Percentiles rank a stretch among this genome's conserved stretches.
Evolutionary conservation across 2,888 invertebrate genomes (phyloP).

Genomic region (Heliconius hortense): DNA sequence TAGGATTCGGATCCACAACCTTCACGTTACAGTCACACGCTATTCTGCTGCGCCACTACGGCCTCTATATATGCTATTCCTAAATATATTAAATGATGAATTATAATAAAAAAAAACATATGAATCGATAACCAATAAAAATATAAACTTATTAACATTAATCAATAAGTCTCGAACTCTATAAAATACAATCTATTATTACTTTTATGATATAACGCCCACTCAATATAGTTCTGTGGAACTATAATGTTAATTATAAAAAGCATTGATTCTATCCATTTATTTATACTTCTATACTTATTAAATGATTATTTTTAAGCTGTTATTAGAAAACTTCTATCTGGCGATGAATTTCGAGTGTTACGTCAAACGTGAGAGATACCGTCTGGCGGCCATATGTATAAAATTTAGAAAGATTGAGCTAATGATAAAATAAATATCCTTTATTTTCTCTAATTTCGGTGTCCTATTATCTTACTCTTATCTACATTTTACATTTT

Average conservation of each 20-base stretch:
- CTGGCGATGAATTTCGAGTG: conserved; percentile 32
- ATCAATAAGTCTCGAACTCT: not conserved
- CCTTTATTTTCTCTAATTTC: conserved; percentile 23
- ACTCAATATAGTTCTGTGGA: conserved; percentile 48
- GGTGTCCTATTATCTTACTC: not conserved
- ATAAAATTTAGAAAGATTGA: conserved; percentile 35
- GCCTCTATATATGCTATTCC: too few species aligned
- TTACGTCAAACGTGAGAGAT: conserved; percentile 35
- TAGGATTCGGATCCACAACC: too few species aligned
- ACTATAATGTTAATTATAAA: conserved; percentile 74
- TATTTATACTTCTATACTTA: conserved; percentile 7
- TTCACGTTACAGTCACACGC: too few species aligned
- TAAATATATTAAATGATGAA: not conserved
- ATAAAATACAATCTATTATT: conserved; percentile 3
- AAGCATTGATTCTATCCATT: conserved; percentile 62
- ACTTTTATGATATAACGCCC: conserved; percentile 16
- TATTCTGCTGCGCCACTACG: too few species aligned
- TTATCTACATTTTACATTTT: too few species aligned
- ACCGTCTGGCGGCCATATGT: conserved; percentile 40
- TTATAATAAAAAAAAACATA: not conserved
- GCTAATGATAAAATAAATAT: conserved; percentile 36
- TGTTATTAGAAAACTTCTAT: conserved; percentile 38
- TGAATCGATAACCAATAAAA: conserved; percentile 3
- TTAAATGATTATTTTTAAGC: conserved; percentile 38
- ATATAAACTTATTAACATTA: conserved; percentile 20